Evolutionary conservation across 2,888 invertebrate species (phyloP), one percentile per base, ranked within the genome.

Genomic region (Noctua janthe): DNA sequence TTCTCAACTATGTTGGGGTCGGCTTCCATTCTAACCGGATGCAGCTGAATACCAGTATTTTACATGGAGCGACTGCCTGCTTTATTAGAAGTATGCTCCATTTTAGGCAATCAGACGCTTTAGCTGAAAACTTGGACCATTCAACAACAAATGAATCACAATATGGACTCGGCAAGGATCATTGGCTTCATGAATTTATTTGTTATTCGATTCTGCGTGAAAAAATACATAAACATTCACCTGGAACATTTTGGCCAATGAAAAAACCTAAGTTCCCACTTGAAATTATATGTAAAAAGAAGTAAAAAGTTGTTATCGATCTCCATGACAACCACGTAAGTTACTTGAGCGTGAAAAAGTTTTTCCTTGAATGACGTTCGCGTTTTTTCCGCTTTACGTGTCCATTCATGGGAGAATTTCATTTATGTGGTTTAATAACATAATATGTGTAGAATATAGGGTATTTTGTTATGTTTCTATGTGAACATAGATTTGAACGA

Each of bases 181-280:
- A 94, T 94, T 94, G 92, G 89, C 78, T 90, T 91, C 92, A 93
- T 94, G 93, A 94, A 94, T 95, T 92, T 92, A 94, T 94, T 94
- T 93, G 91, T 90, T 88, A 91, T 91, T 90, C 89, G 29, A 78
- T 39, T 81, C 85, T 85, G 87, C 82, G 80, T 85, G 84, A 90
- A 88, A 88, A 88, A 89, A 89, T 87, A 91, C 86, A 88, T 82
- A 89, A 77, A 87, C 75, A 81, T 56, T 69, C 74, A 78, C 78
- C 49, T 81, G 35, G 54, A 72, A 84, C 81, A 72, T 74, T 71
- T 69, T 74, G 2, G 29, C 64, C n/a, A 43, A 62, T 59, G 17
- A 69, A 78, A 75, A 81, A 72, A 71, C 2, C 15, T 11, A 74
- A 71, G 62, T 74, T 71, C 62, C n/a, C 51, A 71, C 35, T 74